Base-by-base conservation (phyloP, 2,113 vertebrate genomes). In the Ahaetulla prasina region DNA sequence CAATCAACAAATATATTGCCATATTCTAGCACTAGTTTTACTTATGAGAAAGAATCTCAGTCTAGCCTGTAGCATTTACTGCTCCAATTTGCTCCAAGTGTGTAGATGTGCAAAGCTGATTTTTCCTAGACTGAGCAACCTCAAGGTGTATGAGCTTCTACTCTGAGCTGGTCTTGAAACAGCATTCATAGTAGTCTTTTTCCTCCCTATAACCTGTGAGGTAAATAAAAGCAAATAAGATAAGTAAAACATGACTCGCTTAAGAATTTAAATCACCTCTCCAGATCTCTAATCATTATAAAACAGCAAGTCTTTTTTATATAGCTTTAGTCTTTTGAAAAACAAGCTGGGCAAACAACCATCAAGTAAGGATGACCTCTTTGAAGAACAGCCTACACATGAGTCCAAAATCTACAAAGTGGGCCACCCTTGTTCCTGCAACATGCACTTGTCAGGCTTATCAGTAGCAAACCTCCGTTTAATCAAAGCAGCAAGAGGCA, bases 381-480 rank as follows among this genome's bases (percentile, higher is more conserved):
- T 53, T 91, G 57, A 50, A 11, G 80, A 47, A 30, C 85, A 47
- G 47, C 47, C 52, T 39, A 22, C 57, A 53, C 9, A 27, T 39
- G 68, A 39, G 88, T 43, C 9, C 85, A 20, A 88, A 91, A 92
- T 88, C 45, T 68, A 53, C 90, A 45, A 87, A 91, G 55, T 52
- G 80, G 14, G 18, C 27, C 20, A 52, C 57, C 27, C 85, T 87
- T 47, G 27, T 54, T 90, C 53, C 22, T 90, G 57, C n/a, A 60
- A 60, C 88, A 88, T 1, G 0, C 43, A 10, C 50, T 93, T 0
- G 0, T 30, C 5, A 0, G 10, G 95, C 20, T 35, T 80, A 18
- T 49, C 11, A 3, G 45, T 54, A 93, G 86, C 90, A 93, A 52
- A 84, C 49, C 57, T 94, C 2, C 8, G 30, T 68, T 85, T 91